Base-by-base conservation (phyloP, 2,113 vertebrate genomes). In the Athene cunicularia region DNA sequence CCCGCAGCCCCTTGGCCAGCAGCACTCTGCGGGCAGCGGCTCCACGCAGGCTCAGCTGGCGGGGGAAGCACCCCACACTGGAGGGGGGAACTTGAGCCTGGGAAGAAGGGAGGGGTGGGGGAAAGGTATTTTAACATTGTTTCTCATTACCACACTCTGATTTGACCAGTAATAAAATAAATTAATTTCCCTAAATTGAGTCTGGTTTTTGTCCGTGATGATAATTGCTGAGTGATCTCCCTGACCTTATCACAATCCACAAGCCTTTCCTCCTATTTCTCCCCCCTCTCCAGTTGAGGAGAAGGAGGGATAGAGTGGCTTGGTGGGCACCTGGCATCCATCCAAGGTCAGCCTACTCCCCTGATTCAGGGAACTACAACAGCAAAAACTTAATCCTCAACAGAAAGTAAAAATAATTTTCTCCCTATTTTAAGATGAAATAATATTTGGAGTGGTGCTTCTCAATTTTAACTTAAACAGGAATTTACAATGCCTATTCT, bases 21-120 rank as follows among this genome's bases (percentile, higher is more conserved):
- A 3, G 24, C 30, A 45, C 2, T 1, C 13, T 12, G 30, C 1
- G 5, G 11, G 14, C 23, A 26, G 41, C 2, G 3, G 30, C 16
- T 32, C 56, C 41, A 22, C 6, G 27, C 12, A 45, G 58, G 43
- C 12, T 19, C 22, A 28, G 35, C 14, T 71, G 45, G 11, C 5
- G 12, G 23, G 35, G 5, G 19, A 72, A 8, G 35, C 7, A 19
- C 9, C 32, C 26, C 19, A 45, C 10, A 9, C 12, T 84, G 47
- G 24, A 43, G 26, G 45, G 45, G 45, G 20, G 43, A 58, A 37
- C 39, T 11, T 64, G 8, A 45, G 26, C 47, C 53, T 6, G 5
- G 43, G 19, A 63, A 32, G 33, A 73, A 49, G 9, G 27, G 8
- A 41, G 8, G 11, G 17, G 47, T 58, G 26, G 22, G 7, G 27